A percentile compares a stretch with the other conserved stretches of the same genome.
These are phyloP conservation scores for Graphium colonna DNA, from an alignment of 2,888 invertebrate species.

Conservation along the genomic window DNA sequence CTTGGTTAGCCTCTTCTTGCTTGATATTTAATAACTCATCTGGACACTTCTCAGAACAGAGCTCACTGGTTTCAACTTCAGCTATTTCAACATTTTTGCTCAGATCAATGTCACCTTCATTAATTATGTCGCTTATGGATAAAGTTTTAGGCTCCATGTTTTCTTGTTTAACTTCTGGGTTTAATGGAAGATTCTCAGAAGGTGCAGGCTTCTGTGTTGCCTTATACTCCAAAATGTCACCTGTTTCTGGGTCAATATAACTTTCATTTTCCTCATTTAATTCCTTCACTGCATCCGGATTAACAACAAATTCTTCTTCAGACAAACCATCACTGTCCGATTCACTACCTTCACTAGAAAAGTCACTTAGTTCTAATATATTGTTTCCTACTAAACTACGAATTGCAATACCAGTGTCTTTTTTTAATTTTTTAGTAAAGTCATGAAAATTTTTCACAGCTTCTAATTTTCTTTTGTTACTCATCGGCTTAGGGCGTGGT, in stretches of 20 bases:
- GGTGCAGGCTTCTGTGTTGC: slow-evolving; percentile 35
- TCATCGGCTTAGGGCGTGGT: slow-evolving; percentile 63
- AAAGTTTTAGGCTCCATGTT: slow-evolving; percentile 60
- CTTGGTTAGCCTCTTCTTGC: slow-evolving; percentile 62
- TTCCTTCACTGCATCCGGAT: slow-evolving; percentile 69
- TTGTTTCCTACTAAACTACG: slow-evolving; percentile 72
- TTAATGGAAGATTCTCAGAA: slow-evolving; percentile 24
- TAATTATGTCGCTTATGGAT: slow-evolving; percentile 72
- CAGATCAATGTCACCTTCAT: slow-evolving; percentile 69
- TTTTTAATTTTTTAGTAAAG: slow-evolving; percentile 75
- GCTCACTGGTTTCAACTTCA: slow-evolving; percentile 67
- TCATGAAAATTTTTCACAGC: slow-evolving; percentile 74
- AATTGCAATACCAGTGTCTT: slow-evolving; percentile 74
- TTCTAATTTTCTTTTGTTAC: slow-evolving; percentile 74
- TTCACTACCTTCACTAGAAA: slow-evolving; percentile 67
- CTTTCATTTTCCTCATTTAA: slow-evolving; percentile 71
- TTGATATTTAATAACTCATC: slow-evolving; percentile 65
- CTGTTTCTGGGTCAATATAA: slow-evolving; percentile 75
- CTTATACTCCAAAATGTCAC: slow-evolving; percentile 63
- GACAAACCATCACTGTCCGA: slow-evolving; percentile 74
- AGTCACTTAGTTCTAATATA: slow-evolving; percentile 72
- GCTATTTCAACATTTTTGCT: slow-evolving; percentile 73
- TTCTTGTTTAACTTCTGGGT: slow-evolving; percentile 18
- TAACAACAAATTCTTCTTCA: slow-evolving; percentile 72
- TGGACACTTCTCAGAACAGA: slow-evolving; percentile 64